phyloP scores from a whole-genome alignment of 2,797 vertebrate species.

The Falco berigora region DNA sequence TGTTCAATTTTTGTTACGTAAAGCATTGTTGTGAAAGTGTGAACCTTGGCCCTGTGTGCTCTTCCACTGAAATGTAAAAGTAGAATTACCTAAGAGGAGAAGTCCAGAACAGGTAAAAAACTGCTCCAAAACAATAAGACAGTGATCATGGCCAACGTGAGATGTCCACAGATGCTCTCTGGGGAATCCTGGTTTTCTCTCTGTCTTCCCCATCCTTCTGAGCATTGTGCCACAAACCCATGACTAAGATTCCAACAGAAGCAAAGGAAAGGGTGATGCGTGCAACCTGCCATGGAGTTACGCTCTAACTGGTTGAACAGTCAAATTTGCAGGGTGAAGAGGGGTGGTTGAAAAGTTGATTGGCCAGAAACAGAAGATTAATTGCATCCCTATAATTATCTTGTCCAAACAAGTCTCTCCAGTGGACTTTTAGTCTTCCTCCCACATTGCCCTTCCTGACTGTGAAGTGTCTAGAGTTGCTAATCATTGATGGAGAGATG shows the following conservation, averaged over 20 bases:
- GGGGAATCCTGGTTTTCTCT: background rate
- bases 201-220: accelerated
- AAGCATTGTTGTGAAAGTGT: background rate
- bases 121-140: background rate
- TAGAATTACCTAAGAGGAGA: background rate
- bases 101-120: background rate
- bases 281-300: background rate
- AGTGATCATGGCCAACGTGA: accelerated
- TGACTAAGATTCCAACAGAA: background rate
- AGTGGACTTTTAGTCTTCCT: background rate
- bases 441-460: background rate
- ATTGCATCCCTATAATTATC: constrained; percentile 4
- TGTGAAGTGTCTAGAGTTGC: background rate
- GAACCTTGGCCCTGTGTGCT: background rate
- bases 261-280: background rate
- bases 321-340: background rate
- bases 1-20: accelerated
- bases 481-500: background rate
- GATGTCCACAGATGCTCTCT: background rate
- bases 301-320: background rate
- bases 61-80: background rate
- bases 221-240: background rate
- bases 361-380: background rate
- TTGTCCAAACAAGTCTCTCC: background rate
- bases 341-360: background rate